Base-by-base conservation (phyloP, 2,888 invertebrate species). In the Pediacus dermestoides region DNA sequence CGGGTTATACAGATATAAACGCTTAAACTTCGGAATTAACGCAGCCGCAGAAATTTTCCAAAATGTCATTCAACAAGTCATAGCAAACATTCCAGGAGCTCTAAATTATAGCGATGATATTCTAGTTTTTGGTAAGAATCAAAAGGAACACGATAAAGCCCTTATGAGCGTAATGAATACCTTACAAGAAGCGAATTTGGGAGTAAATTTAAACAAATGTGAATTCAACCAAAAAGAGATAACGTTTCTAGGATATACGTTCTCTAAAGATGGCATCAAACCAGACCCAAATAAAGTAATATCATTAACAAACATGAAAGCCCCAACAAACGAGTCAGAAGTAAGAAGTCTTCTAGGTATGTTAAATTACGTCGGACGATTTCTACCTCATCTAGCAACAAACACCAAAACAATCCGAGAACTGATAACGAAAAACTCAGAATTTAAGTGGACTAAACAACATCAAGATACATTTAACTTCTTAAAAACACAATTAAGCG, bases 1-100 rank as follows among this genome's bases (percentile, higher is more conserved):
- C 11, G 66, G 65, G 0, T 28, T 68, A 4, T 65, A 38, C 34
- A 35, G 60, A 11, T 70, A 63, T 38, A 70, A 67, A 40, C 13
- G 66, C 16, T 26, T 26, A 9, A 26, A 26, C 6, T 7, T 26
- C 26, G 10, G 6, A 4, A 28, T 28, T 3, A 28, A 28, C 12
- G 3, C 28, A 13, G 28, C 28, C 4, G 12, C 28, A 3, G 28
- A 28, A 13, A 28, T 28, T 10, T 28, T 28, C 13, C 30, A 37
- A 37, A 37, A 37, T 14, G 15, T 22, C n/a, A 37, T 37, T 2
- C 15, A 30, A 3, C 30, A 37, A 27, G 11, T 37, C 2, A 15
- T 37, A 13, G n/a, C 13, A 4, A 37, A 37, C 21, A 37, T 37
- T 10, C 30, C 18, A 11, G 12, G 30, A 9, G 37, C 30, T 11